These are phyloP conservation scores for Nanorana parkeri DNA, from an alignment of 2,113 vertebrate species.

Conservation along the genomic window DNA sequence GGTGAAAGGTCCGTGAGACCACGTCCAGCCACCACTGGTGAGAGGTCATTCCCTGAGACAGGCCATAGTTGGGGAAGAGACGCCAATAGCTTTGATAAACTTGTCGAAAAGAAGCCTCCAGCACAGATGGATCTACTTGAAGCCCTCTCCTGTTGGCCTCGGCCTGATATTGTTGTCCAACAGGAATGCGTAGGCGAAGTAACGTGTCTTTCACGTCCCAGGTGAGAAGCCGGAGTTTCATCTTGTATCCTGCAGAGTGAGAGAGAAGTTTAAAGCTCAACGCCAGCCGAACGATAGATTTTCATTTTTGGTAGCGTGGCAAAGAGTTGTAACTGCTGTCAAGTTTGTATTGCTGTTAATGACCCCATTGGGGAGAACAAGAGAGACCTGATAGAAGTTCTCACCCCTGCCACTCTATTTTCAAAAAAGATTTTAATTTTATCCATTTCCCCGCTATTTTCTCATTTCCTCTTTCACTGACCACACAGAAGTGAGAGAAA, in stretches of 20 bases:
- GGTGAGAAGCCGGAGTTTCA: slow-evolving; percentile 77
- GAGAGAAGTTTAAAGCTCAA: background rate
- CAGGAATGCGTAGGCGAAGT: slow-evolving; percentile 79
- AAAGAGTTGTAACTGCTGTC: too few species aligned
- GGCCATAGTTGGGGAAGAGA: slow-evolving; percentile 87
- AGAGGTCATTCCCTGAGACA: slow-evolving; percentile 77
- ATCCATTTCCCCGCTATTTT: too few species aligned
- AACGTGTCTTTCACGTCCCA: slow-evolving; percentile 95
- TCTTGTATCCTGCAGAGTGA: background rate
- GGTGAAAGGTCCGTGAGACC: slow-evolving; percentile 79
- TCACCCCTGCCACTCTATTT: too few species aligned
- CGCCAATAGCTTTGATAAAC: slow-evolving; percentile 70
- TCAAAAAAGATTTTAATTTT: too few species aligned
- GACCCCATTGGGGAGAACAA: too few species aligned
- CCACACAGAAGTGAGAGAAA: too few species aligned
- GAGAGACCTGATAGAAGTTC: too few species aligned
- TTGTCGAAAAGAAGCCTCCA: slow-evolving; percentile 74
- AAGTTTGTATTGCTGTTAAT: too few species aligned
- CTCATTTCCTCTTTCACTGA: too few species aligned
- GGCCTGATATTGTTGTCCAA: slow-evolving; percentile 82
- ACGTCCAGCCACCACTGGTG: slow-evolving; percentile 84
- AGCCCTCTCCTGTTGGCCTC: slow-evolving; percentile 78
- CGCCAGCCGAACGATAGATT: too few species aligned
- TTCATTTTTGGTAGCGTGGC: too few species aligned
- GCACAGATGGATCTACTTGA: slow-evolving; percentile 66